phyloP scores from a whole-genome alignment of 2,888 invertebrate species.

The Ariolimax columbianus region DNA sequence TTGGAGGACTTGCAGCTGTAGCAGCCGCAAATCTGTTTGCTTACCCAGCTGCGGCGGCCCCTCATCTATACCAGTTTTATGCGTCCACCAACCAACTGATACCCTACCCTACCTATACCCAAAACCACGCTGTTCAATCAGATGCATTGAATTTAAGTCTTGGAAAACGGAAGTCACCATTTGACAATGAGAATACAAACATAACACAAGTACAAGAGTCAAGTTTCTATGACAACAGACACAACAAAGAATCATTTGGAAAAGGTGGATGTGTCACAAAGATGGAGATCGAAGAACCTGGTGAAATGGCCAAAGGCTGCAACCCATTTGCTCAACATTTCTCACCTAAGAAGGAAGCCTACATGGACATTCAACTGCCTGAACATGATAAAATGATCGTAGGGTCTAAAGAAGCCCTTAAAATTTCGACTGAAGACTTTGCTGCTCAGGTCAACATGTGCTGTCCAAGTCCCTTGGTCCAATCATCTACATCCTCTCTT shows the following conservation, averaged over 20 bases:
- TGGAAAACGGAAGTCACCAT: constrained; percentile 40
- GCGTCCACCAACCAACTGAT: constrained; percentile 56
- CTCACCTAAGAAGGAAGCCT: constrained; percentile 24
- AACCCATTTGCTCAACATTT: constrained; percentile 42
- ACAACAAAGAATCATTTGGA: background rate
- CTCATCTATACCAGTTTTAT: constrained; percentile 62
- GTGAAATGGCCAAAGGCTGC: constrained; percentile 29
- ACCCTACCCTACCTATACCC: constrained; percentile 38
- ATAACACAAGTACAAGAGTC: background rate
- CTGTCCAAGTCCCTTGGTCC: constrained; percentile 56
- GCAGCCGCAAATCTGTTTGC: constrained; percentile 51
- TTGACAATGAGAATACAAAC: background rate
- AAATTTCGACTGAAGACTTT: constrained; percentile 50
- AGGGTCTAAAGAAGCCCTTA: constrained; percentile 25
- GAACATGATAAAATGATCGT: background rate
- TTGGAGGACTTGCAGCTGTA: constrained; percentile 45
- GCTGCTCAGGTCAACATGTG: constrained; percentile 67
- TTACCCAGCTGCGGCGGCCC: constrained; percentile 46
- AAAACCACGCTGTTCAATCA: constrained; percentile 61
- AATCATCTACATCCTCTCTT: constrained; percentile 13
- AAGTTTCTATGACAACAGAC: background rate
- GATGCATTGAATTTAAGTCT: constrained; percentile 68
- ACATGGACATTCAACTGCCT: constrained; percentile 10
- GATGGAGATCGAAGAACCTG: constrained; percentile 35
- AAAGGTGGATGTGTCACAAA: constrained; percentile 1